Evolutionary conservation across 35 echinoderm and acorn worm genomes (phyloP), one percentile per base, ranked within the genome.

Genomic region (Holothuria glaberrima): DNA sequence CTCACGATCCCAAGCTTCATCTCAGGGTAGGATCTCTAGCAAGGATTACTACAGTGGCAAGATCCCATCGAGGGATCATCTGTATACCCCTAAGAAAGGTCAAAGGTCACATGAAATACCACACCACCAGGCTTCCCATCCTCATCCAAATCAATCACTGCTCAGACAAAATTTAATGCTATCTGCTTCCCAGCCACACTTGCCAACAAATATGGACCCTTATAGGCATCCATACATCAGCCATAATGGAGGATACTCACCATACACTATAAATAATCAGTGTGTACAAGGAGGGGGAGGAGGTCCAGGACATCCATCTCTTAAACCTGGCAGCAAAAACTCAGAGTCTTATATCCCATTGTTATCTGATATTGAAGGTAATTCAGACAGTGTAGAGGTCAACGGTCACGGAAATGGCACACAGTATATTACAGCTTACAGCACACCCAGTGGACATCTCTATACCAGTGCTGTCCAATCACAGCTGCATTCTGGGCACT

Each of bases 141-240:
- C 27, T 5, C 85, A 87, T 50, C 85, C 85, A 1, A 60, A 87
- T 18, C 85, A 67, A 33, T 67, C 85, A 9, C 66, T 87, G 5
- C 29, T 29, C 18, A 38, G 66, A 35, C 85, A 87, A 1, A 36
- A 87, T 16, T 70, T 67, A 5, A 87, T 87, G 85, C 36, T 87
- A 19, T 87, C 85, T 2, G 85, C 85, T 69, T 87, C 85, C 41
- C 85, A 87, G 66, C 85, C 85, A 44, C 85, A 87, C 85, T 71
- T 87, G 85, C 85, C 85, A 71, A 71, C 63, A 67, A 44, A 48
- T 52, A 33, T 34, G 30, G 85, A 87, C 12, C 80, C 28, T 38
- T 84, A 84, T 21, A 29, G 17, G 52, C 80, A 84, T 36, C 80
- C 80, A 29, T 59, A 22, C 57, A 22, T 35, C 5, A 48, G 58